phyloP scores from a whole-genome alignment of 2,113 vertebrate genomes.

The Anseranas semipalmata region DNA sequence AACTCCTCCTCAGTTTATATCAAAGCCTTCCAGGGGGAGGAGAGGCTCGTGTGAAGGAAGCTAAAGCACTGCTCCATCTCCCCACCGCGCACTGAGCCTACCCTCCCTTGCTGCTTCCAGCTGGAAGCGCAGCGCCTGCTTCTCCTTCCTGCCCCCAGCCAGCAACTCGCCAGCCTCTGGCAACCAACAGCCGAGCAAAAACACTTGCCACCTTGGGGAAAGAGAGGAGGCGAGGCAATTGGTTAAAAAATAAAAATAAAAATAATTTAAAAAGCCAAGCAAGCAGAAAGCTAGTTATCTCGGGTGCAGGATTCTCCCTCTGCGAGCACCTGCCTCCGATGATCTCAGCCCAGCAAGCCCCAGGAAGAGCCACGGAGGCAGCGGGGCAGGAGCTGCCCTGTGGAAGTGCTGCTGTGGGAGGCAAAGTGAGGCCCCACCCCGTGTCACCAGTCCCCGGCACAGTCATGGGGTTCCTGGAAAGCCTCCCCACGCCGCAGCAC shows the following conservation, averaged over 20 bases:
- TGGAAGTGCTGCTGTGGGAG: background rate
- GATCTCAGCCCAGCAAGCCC: background rate
- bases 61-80: background rate
- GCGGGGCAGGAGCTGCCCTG: rapidly evolving
- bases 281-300: background rate
- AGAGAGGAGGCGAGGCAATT: background rate
- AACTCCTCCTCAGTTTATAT: background rate
- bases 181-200: background rate
- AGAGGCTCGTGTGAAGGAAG: background rate
- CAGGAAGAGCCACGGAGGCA: background rate
- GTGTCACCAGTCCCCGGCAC: background rate
- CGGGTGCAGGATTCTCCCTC: background rate
- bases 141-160: background rate
- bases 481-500: no score
- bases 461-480: background rate
- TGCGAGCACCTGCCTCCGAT: rapidly evolving
- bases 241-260: background rate
- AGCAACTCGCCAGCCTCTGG: background rate
- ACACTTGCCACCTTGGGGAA: no score
- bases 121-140: rapidly evolving
- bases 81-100: rapidly evolving
- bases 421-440: background rate
- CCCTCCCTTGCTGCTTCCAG: background rate
- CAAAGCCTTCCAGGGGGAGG: background rate
- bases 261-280: background rate